Base-by-base conservation (phyloP, 2,888 invertebrate species). In the Tiphia femorata region DNA sequence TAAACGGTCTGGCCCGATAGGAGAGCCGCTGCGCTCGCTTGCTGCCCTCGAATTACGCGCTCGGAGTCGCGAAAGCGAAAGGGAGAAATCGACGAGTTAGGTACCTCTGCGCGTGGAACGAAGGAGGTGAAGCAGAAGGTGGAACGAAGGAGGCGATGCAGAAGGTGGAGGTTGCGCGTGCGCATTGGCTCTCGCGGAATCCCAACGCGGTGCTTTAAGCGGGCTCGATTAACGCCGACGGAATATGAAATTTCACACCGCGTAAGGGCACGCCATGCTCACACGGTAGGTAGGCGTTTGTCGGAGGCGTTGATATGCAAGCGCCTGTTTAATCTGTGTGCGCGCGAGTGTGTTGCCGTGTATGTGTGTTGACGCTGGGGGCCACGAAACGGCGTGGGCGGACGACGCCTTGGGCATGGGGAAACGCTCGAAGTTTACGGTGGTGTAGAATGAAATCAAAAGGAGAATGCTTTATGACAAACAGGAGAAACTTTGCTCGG, bases 221-320 rank as follows among this genome's bases (percentile, higher is more conserved):
- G 12, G 12, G 33, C 4, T 3, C 43, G 27, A 50, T 67, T 67
- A 59, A 58, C 53, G 38, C 58, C 23, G 14, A 6, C 27, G 10
- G 37, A 17, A 17, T 58, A 54, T 53, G 25, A 58, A 67, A 63
- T 42, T 38, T 56, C 44, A 6, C 37, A 35, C 16, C n/a, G 25
- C 20, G 27, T 12, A n/a, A 38, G 16, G 14, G 20, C 4, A n/a
- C 6, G 23, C n/a, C 17, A 3, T 10, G 25, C 12, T 38, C 8
- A 5, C 1, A 14, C 29, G 33, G 7, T 14, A n/a, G 33, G 12
- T 7, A 10, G n/a, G n/a, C 33, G 33, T n/a, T 7, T 33, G 14
- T 8, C 7, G 12, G 12, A n/a, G 3, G 4, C n/a, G 8, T n/a
- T 6, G 8, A 20, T 17, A 44, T 47, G n/a, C n/a, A n/a, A n/a